Evolutionary conservation across 1,140 invertebrate species (phyloP), one percentile per base, ranked within the genome.

Genomic region (Proales similis): DNA sequence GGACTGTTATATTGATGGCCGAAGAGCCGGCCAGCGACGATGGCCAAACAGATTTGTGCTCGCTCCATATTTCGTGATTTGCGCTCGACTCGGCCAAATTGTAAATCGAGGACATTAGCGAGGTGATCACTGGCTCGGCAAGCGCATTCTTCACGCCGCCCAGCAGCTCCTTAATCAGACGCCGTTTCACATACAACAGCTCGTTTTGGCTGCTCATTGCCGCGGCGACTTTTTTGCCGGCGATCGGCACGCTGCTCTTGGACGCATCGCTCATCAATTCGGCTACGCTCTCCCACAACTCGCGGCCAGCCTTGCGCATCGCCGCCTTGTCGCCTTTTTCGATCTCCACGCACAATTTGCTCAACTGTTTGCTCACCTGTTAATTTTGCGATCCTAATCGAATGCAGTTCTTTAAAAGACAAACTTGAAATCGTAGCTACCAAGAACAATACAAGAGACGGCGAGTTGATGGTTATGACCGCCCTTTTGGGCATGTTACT

Each of bases 31-130:
- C 51, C 6, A 57, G 17, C 4, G 51, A 57, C 1, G 51, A 57
- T 27, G 51, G 51, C 51, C 51, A 57, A 12, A 57, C 27, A 17
- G 39, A 57, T 32, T 42, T 29, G 12, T 29, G 45, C 32, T 57
- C 51, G 14, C 45, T 57, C 6, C 45, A 17, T 42, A 57, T 57
- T 19, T 57, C 51, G 11, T 30, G 17, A 42, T 57, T 57, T 42
- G 51, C 51, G 39, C 45, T 36, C 12, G 51, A 42, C 39, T 57
- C 51, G 32, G 51, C 51, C 11, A 57, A 14, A 42, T 57, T 57
- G 27, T 42, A 57, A 24, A 57, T 57, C 11, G 51, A 42, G 14
- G 51, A 32, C 20, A 57, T 42, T 14, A 57, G 26, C 24, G 51
- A 57, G 5, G 45, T 42, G 4, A 57, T 39, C 32, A 57, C 4